Conservation (phyloP, 2,888 invertebrate genomes). For the Tenthredo distinguenda region DNA sequence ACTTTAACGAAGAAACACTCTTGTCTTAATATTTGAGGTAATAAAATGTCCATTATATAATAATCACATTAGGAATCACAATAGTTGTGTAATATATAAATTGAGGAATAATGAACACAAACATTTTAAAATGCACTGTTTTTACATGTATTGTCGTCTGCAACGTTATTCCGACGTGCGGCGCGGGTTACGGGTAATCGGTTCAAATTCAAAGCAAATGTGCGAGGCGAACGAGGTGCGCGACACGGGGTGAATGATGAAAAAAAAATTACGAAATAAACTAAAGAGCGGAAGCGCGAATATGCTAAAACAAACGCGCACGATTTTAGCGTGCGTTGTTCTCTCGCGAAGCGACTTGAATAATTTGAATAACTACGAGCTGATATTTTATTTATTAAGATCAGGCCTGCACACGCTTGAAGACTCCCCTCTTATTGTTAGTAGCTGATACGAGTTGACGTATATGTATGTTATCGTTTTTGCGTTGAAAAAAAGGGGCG, state of each 20-base stretch:
- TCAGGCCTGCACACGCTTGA: slow-evolving; percentile 25
- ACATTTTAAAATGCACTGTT: slow-evolving; percentile 20
- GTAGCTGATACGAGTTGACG: slow-evolving; percentile 20
- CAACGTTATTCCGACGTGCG: neutral
- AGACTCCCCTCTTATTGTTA: slow-evolving; percentile 15
- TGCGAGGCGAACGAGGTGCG: neutral
- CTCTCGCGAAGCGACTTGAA: slow-evolving; percentile 60
- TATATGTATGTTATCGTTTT: slow-evolving; percentile 45
- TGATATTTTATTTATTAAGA: slow-evolving; percentile 74
- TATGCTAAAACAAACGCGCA: slow-evolving; percentile 17
- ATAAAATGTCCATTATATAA: slow-evolving; percentile 45
- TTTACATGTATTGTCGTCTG: slow-evolving; percentile 1
- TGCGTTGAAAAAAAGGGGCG: slow-evolving; percentile 19
- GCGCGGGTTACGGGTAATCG: slow-evolving; percentile 35
- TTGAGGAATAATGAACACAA: neutral
- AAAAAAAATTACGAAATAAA: neutral
- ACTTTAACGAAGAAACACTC: slow-evolving; percentile 1
- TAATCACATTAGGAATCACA: neutral
- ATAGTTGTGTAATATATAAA: neutral
- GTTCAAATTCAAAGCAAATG: slow-evolving; percentile 40
- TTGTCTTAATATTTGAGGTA: neutral
- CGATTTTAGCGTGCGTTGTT: slow-evolving; percentile 46
- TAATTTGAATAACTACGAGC: slow-evolving; percentile 69
- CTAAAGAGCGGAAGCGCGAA: slow-evolving; percentile 28
- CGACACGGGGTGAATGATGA: neutral